Conservation (phyloP, 2,113 vertebrate genomes). For the Mohoua ochrocephala region DNA sequence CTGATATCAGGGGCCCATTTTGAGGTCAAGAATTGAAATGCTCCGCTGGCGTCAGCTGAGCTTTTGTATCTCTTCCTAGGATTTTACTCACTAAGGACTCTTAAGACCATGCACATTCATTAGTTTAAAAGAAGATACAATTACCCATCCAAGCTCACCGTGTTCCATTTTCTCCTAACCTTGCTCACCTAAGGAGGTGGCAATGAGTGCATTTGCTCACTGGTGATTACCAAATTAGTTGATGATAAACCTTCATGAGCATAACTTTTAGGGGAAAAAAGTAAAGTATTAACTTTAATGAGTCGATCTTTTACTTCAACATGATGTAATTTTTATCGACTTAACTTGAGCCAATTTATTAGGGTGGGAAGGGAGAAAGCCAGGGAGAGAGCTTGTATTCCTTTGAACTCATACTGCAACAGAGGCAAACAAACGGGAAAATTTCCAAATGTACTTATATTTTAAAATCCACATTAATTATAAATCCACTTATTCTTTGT, state of each 20-base stretch:
- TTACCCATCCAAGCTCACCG: conserved; percentile 53
- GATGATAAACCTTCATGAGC: conserved; percentile 67
- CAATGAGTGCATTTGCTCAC: conserved; percentile 52
- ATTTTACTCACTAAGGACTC: conserved; percentile 47
- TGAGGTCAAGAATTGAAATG: neutral
- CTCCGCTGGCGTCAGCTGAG: neutral
- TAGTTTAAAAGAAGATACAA: conserved; percentile 66
- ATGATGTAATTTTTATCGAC: conserved; percentile 63
- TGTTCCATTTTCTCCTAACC: conserved; percentile 42
- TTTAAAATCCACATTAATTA: conserved; percentile 78
- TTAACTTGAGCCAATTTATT: conserved; percentile 55
- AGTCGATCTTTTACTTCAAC: conserved; percentile 56
- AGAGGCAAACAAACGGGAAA: conserved; percentile 11
- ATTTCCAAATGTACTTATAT: conserved; percentile 20
- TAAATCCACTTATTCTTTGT: conserved; percentile 66
- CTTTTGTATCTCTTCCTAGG: neutral
- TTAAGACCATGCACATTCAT: conserved; percentile 44
- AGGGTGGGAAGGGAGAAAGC: neutral
- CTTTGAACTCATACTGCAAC: conserved; percentile 29
- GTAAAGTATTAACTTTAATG: conserved; percentile 52
- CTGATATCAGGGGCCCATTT: neutral
- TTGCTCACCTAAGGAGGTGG: conserved; percentile 54
- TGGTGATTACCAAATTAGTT: conserved; percentile 71
- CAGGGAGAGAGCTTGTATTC: neutral
- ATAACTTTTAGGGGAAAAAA: conserved; percentile 40